Conservation (phyloP, 23 tunicate genomes). For the Trididemnum nubilum region DNA sequence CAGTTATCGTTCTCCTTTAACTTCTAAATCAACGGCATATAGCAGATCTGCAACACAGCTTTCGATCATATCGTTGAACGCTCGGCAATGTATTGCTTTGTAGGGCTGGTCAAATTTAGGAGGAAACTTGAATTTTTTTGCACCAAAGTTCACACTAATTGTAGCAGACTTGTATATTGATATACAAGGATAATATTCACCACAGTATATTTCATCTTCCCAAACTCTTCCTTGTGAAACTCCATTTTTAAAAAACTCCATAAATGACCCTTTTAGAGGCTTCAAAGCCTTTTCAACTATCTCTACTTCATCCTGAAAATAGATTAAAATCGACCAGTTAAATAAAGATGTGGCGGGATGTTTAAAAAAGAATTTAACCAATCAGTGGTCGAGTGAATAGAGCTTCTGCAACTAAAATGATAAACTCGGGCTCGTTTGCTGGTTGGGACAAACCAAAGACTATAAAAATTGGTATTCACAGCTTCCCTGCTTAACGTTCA, state of each 20-base stretch:
- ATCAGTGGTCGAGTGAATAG: too few relatives aligned
- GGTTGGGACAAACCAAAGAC: too few relatives aligned
- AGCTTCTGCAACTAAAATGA: too few relatives aligned
- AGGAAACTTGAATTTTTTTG: constrained; percentile 66
- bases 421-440: too few relatives aligned
- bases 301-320: constrained; percentile 86
- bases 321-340: too few relatives aligned
- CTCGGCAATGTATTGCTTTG: constrained; percentile 58
- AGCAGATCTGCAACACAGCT: constrained; percentile 73
- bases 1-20: constrained; percentile 71
- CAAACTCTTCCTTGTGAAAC: constrained; percentile 81
- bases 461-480: too few relatives aligned
- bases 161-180: constrained; percentile 82
- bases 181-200: constrained; percentile 82
- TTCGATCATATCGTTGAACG: constrained; percentile 62
- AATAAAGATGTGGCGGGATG: too few relatives aligned
- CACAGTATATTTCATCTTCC: constrained; percentile 64
- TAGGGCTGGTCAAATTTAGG: constrained; percentile 38
- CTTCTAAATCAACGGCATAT: constrained; percentile 86
- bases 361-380: too few relatives aligned
- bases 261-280: constrained; percentile 48
- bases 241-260: constrained; percentile 94
- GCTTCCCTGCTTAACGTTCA: too few relatives aligned
- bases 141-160: constrained; percentile 70
- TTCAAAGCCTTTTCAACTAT: constrained; percentile 44